Percentiles rank a stretch among this genome's conserved stretches.
phyloP scores from a whole-genome alignment of 2,888 invertebrate species.

The Hylaea fasciaria region DNA sequence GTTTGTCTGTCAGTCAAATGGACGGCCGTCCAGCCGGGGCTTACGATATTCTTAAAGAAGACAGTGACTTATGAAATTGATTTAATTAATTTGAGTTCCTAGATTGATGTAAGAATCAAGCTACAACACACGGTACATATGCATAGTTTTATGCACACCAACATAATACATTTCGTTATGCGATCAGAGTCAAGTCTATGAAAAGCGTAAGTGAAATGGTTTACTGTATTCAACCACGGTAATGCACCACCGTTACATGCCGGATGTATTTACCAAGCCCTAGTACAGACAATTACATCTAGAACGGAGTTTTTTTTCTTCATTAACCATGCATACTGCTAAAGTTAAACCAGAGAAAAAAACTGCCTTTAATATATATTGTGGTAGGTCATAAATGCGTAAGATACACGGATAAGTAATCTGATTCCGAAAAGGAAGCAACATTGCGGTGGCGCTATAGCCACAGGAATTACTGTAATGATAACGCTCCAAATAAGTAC shows the following conservation, averaged over 20 bases:
- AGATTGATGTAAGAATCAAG: not conserved
- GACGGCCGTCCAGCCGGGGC: constrained; percentile 18
- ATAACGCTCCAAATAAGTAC: not conserved
- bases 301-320: no score
- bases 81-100: constrained; percentile 4
- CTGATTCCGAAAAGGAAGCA: constrained; percentile 53
- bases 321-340: no score
- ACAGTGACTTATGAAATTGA: not conserved
- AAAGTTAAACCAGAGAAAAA: no score
- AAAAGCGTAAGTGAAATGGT: no score
- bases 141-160: no score
- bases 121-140: not conserved
- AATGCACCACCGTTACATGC: no score
- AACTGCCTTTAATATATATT: no score
- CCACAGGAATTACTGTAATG: constrained; percentile 28
- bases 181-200: no score
- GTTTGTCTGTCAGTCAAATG: constrained; percentile 14
- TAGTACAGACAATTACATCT: no score
- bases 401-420: constrained; percentile 60
- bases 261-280: no score
- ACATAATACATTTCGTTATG: no score
- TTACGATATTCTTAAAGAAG: constrained; percentile 15
- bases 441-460: constrained; percentile 49
- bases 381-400: not conserved
- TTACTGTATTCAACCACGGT: no score